Conservation (phyloP, 2,113 vertebrate species). For the Hypomesus transpacificus region DNA sequence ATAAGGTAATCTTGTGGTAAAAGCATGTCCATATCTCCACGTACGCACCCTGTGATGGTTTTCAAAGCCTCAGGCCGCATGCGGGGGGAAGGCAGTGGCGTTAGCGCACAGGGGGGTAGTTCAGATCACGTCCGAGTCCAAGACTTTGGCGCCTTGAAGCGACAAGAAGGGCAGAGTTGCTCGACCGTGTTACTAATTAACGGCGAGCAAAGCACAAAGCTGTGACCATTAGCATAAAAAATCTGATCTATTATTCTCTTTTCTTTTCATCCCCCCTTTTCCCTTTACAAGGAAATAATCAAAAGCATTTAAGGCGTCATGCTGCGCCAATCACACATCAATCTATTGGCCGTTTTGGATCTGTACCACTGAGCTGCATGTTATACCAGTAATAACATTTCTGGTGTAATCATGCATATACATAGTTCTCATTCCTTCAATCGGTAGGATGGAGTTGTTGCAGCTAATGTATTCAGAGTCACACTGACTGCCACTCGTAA, state of each 20-base stretch:
- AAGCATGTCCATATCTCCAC: not conserved
- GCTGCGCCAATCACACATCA: constrained; percentile 63
- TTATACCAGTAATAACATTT: constrained; percentile 77
- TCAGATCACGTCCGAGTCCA: constrained; percentile 41
- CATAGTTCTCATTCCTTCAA: constrained; percentile 73
- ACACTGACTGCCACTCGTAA: constrained; percentile 89
- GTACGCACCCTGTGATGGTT: not conserved
- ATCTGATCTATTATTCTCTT: constrained; percentile 48
- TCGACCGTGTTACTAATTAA: constrained; percentile 63
- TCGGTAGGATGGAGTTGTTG: constrained; percentile 84
- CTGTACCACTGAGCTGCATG: constrained; percentile 60
- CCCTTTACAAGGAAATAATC: constrained; percentile 54
- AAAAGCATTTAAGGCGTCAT: constrained; percentile 64
- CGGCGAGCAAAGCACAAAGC: constrained; percentile 41
- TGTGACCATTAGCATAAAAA: constrained; percentile 42
- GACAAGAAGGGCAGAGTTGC: constrained; percentile 52
- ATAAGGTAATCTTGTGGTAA: constrained; percentile 9
- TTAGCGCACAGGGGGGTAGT: not conserved
- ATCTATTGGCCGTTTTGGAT: constrained; percentile 54
- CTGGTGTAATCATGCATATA: constrained; percentile 85
- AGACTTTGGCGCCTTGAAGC: constrained; percentile 47
- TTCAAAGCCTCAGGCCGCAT: constrained; percentile 25
- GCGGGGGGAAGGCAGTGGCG: not conserved
- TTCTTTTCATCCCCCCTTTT: constrained; percentile 32
- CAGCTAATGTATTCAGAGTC: constrained; percentile 92